Conservation (phyloP, 2,113 vertebrate species). For the Axis porcinus region DNA sequence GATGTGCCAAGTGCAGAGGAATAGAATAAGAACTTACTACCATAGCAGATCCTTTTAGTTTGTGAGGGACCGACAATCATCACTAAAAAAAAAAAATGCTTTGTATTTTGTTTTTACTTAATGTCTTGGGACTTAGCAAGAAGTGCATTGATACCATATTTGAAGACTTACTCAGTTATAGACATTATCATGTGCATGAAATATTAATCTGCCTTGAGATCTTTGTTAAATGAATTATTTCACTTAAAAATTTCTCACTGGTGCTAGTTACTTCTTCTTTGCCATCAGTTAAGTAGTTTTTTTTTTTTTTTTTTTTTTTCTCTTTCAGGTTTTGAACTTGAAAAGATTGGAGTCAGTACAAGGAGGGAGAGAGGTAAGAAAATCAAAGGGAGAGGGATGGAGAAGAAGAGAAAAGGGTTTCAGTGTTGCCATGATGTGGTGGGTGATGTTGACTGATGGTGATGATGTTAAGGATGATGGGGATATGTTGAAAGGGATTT, state of each 20-base stretch:
- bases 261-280: neutral
- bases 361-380: conserved; percentile 73
- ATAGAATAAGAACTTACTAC: accelerated
- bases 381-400: neutral
- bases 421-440: neutral
- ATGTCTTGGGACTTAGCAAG: neutral
- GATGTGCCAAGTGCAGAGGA: too few species aligned
- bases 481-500: neutral
- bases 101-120: neutral
- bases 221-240: neutral
- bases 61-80: neutral
- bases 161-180: neutral
- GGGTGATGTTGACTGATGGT: neutral
- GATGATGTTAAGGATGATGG: neutral
- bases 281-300: neutral
- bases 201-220: neutral
- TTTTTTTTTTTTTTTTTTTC: neutral
- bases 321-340: conserved; percentile 57
- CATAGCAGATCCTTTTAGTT: neutral
- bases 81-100: neutral
- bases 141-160: neutral
- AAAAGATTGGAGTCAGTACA: conserved; percentile 61
- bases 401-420: neutral
- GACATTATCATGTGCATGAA: neutral
- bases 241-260: neutral